Evolutionary conservation across 2,113 vertebrate species (phyloP).

Genomic region (Oryctolagus cuniculus): mOryCun1.1 NC_091443.1:77199501-77200000

Average conservation of each 20-base stretch:
- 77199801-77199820: neutral
- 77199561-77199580: too few relatives aligned
- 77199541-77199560: too few relatives aligned
- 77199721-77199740: too few relatives aligned
- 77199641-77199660: too few relatives aligned
- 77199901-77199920: neutral
- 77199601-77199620: too few relatives aligned
- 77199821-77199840: neutral
- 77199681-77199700: too few relatives aligned
- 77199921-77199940: neutral
- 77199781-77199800: neutral
- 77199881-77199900: neutral
- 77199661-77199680: too few relatives aligned
- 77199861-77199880: neutral
- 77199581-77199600: too few relatives aligned
- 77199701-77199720: too few relatives aligned
- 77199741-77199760: too few relatives aligned
- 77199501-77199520: neutral
- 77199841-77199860: neutral
- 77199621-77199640: too few relatives aligned
- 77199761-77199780: too few relatives aligned
- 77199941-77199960: neutral
- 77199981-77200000: neutral
- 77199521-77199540: neutral
- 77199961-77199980: neutral